Base-by-base conservation (phyloP, 2,888 invertebrate genomes). In the Halictus ligatus region DNA sequence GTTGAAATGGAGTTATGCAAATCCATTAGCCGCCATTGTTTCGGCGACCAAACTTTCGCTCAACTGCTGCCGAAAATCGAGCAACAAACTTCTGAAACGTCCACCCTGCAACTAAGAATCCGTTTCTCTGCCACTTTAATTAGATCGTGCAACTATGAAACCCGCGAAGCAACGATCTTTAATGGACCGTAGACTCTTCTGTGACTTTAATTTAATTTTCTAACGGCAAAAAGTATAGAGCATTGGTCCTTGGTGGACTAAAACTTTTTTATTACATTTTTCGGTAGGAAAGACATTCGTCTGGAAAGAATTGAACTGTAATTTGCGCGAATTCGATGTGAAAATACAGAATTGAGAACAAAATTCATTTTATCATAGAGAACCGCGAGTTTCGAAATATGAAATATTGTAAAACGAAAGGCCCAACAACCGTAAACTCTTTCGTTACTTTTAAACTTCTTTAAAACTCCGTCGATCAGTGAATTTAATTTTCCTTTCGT, bases 1-100 rank as follows among this genome's bases (percentile, higher is more conserved):
- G 85, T 18, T 69, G 69, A 69, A 69, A 54, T 73, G 54, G 78
- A 81, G 85, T 92, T 87, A 86, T 85, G 83, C 84, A 87, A 89
- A 90, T 89, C 88, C 82, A 88, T 89, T 89, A 81, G 75, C 64
- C 50, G 54, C 84, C 35, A 67, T 80, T 43, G 69, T 78, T 29
- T 40, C 64, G 64, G 18, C 48, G 48, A 72, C 74, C 64, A 69
- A 46, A 35, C 71, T 40, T 7, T 64, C 18, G 21, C 12, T 5
- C 21, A n/a, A 12, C 35, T 0, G 67, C 29, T 29, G 67, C 67
- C 67, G 67, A 67, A 67, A 67, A 21, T 29, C 67, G 67, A 18
- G 8, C 67, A 35, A 21, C 67, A 21, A 21, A 35, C 29, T 3
- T 15, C 35, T 0, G 25, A 60, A 13, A 1, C 15, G 6, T 60